Evolutionary conservation across 2,888 invertebrate genomes (phyloP).

Genomic region (Drosophila neonasuta): DNA sequence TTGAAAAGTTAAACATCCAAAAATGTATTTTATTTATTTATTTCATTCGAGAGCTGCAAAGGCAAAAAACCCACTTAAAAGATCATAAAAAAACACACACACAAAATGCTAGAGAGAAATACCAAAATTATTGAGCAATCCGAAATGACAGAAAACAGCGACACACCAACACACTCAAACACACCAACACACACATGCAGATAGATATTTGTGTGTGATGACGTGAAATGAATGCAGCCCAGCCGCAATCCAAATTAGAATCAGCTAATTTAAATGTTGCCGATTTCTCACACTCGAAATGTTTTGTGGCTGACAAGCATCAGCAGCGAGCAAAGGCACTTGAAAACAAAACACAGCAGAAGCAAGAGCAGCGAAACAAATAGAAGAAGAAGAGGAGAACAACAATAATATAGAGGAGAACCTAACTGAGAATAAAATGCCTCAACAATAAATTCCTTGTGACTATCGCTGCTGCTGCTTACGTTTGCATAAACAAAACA

Average conservation of each 20-base stretch:
- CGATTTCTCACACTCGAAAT: conserved; percentile 58
- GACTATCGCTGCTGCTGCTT: conserved; percentile 41
- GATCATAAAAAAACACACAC: conserved; percentile 28
- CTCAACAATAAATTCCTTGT: conserved; percentile 77
- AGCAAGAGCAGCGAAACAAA: conserved; percentile 2
- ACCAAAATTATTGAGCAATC: conserved; percentile 59
- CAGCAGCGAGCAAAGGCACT: conserved; percentile 26
- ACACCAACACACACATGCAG: background rate
- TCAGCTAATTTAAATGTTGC: conserved; percentile 73
- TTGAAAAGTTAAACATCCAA: conserved; percentile 18
- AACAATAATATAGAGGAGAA: conserved; percentile 37
- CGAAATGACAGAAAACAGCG: conserved; percentile 56
- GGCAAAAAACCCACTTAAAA: conserved; percentile 47
- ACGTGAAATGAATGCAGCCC: conserved; percentile 65
- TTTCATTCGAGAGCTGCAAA: conserved; percentile 7
- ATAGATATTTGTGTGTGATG: conserved; percentile 34
- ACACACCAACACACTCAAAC: conserved; percentile 28
- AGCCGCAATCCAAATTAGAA: conserved; percentile 64
- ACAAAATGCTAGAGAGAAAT: conserved; percentile 31
- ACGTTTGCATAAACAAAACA: conserved; percentile 49
- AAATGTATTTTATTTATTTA: conserved; percentile 25
- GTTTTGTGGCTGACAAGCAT: conserved; percentile 34
- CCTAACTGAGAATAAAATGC: conserved; percentile 55
- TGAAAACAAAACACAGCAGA: conserved; percentile 25
- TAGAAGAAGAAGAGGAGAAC: conserved; percentile 8